Conservation (phyloP, 1,140 invertebrate species). For the Muscidifurax raptorellus region DNA sequence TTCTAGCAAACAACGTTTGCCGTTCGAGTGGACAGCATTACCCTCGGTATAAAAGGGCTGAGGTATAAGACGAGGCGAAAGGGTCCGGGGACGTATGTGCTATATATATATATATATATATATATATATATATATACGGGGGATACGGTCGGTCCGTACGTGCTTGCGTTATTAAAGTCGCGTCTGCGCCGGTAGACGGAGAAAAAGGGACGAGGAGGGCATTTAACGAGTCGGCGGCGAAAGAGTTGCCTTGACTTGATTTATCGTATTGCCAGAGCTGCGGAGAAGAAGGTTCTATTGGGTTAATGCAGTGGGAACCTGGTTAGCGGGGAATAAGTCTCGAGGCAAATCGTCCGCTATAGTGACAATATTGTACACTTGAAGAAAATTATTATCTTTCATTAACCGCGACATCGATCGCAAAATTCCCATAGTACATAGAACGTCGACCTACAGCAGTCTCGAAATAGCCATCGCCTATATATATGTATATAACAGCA, state of each 20-base stretch:
- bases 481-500: too few species aligned
- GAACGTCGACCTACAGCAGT: too few species aligned
- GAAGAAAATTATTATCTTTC: too few species aligned
- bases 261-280: slow-evolving; percentile 21
- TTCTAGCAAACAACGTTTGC: slow-evolving; percentile 49
- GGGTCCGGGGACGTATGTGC: too few species aligned
- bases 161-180: slow-evolving; percentile 69
- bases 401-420: too few species aligned
- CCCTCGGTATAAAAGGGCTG: slow-evolving; percentile 51
- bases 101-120: slow-evolving; percentile 23
- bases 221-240: slow-evolving; percentile 36
- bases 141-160: slow-evolving; percentile 61
- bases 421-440: too few species aligned
- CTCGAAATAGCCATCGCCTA: too few species aligned
- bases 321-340: not conserved
- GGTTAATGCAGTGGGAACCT: not conserved
- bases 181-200: slow-evolving; percentile 19
- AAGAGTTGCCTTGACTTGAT: slow-evolving; percentile 11
- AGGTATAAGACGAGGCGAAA: slow-evolving; percentile 50
- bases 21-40: slow-evolving; percentile 42
- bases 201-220: not conserved
- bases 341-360: not conserved
- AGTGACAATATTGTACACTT: not conserved
- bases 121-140: slow-evolving; percentile 20
- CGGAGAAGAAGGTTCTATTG: not conserved